A percentile compares a stretch with the other conserved stretches of the same genome.
phyloP scores from a whole-genome alignment of 2,888 invertebrate genomes.

The Drosophila nigritarsus region DNA sequence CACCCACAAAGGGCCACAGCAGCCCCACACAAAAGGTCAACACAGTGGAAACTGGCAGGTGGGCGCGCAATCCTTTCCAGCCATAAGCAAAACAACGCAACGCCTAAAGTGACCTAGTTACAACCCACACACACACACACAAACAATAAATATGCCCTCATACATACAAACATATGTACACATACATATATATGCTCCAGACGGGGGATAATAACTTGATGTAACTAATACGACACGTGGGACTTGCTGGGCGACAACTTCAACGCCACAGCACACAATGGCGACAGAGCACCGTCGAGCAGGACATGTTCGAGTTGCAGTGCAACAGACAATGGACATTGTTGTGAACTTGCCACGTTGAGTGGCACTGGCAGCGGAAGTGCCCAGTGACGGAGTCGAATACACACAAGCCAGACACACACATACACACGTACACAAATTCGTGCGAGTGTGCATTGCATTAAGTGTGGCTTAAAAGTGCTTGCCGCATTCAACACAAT shows the following conservation, averaged over 20 bases:
- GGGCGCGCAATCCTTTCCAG: slow-evolving; percentile 65
- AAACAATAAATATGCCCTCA: neutral
- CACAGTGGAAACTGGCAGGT: slow-evolving; percentile 55
- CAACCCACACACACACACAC: slow-evolving; percentile 21
- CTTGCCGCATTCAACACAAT: slow-evolving; percentile 13
- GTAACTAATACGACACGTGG: slow-evolving; percentile 76
- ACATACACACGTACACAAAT: neutral
- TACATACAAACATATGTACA: slow-evolving; percentile 13
- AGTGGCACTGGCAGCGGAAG: slow-evolving; percentile 52
- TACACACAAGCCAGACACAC: neutral
- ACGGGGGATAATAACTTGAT: slow-evolving; percentile 57
- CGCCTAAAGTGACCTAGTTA: slow-evolving; percentile 78
- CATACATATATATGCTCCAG: slow-evolving; percentile 11
- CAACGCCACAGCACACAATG: slow-evolving; percentile 19
- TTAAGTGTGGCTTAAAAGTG: slow-evolving; percentile 15
- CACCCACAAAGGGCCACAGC: slow-evolving; percentile 58
- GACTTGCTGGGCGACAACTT: slow-evolving; percentile 48
- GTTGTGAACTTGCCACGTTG: slow-evolving; percentile 24
- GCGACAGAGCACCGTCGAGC: slow-evolving; percentile 30
- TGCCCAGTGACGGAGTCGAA: slow-evolving; percentile 23
- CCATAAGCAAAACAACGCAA: slow-evolving; percentile 21
- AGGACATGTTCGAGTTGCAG: slow-evolving; percentile 71
- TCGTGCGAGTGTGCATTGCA: slow-evolving; percentile 22
- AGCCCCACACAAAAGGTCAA: slow-evolving; percentile 52
- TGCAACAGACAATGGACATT: slow-evolving; percentile 58